Evolutionary conservation across 2,113 vertebrate species (phyloP).

Genomic region (Corythornis cristatus): DNA sequence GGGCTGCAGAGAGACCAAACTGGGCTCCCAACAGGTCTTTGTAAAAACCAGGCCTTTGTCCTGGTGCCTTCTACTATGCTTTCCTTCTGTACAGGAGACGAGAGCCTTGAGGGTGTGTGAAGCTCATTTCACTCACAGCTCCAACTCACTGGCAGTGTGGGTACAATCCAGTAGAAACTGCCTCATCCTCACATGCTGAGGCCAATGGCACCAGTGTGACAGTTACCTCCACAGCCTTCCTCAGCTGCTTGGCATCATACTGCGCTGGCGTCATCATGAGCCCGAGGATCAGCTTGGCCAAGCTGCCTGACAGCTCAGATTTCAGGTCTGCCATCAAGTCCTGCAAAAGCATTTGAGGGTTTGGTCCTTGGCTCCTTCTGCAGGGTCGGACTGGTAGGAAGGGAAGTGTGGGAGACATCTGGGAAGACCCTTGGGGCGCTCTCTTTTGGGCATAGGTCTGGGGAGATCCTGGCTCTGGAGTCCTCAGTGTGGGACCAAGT

Average conservation of each 20-base stretch:
- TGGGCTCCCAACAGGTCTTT: neutral
- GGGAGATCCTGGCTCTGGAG: neutral
- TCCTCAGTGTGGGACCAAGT: rapidly evolving
- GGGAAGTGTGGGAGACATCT: rapidly evolving
- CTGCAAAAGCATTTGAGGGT: conserved; percentile 46
- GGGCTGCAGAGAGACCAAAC: neutral
- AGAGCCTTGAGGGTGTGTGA: neutral
- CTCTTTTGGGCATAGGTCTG: neutral
- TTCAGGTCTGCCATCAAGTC: conserved; percentile 95
- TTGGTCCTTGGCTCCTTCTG: neutral
- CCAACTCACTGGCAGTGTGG: rapidly evolving
- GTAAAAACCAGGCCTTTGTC: neutral
- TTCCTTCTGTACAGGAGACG: rapidly evolving
- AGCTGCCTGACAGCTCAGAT: conserved; percentile 91
- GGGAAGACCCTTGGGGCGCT: neutral
- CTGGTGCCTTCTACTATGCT: neutral
- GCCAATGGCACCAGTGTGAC: rapidly evolving
- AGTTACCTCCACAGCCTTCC: conserved; percentile 92
- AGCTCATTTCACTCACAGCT: neutral
- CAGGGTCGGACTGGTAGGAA: rapidly evolving
- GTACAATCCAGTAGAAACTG: rapidly evolving
- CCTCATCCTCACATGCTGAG: rapidly evolving
- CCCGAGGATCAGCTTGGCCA: conserved; percentile 89
- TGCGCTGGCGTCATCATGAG: conserved; percentile 92
- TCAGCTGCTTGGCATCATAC: conserved; percentile 96